phyloP scores from a whole-genome alignment of 2,113 vertebrate genomes.

The Stigmatopora argus region DNA sequence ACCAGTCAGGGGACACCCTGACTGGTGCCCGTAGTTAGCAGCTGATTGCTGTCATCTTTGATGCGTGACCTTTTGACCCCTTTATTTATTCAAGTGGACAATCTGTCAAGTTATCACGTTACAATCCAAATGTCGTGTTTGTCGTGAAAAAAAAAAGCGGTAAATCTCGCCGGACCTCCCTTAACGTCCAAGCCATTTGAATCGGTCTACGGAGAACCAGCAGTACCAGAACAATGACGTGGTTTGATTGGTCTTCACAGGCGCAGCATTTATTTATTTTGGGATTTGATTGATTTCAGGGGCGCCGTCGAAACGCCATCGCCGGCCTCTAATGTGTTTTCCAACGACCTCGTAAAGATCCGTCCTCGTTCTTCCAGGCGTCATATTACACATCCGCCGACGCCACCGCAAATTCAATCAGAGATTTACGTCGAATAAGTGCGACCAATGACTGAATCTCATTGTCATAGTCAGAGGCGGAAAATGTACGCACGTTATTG shows the following conservation, averaged over 20 bases:
- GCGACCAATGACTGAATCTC: too few species aligned
- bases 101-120: conserved; percentile 30
- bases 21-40: too few species aligned
- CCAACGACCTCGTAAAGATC: background rate
- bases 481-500: too few species aligned
- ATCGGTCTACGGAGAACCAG: too few species aligned
- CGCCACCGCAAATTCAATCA: conserved; percentile 31
- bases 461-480: too few species aligned
- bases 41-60: background rate
- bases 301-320: background rate
- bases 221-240: too few species aligned
- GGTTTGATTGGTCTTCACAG: too few species aligned
- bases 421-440: conserved; percentile 22
- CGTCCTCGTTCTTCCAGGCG: background rate
- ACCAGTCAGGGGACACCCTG: too few species aligned
- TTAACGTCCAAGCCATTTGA: too few species aligned
- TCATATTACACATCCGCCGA: background rate
- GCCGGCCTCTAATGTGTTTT: background rate
- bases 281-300: background rate
- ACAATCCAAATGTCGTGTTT: background rate
- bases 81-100: conserved; percentile 18
- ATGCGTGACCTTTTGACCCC: background rate
- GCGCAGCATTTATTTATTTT: too few species aligned
- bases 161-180: background rate
- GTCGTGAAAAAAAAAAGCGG: background rate